Evolutionary conservation across 1,140 invertebrate genomes (phyloP), one percentile per base, ranked within the genome.

Genomic region (Metopolophium dirhodum): DNA sequence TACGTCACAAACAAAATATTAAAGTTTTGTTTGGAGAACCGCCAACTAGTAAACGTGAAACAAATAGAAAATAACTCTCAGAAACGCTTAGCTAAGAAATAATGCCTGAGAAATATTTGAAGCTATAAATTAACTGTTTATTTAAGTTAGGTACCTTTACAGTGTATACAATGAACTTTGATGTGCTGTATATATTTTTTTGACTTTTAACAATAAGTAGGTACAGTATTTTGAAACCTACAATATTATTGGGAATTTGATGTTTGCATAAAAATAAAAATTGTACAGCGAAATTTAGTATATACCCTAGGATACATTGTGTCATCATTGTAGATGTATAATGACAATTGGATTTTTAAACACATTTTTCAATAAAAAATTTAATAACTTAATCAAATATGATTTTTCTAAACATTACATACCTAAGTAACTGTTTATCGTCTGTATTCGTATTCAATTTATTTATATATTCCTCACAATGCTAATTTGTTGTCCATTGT

Each of bases 1-100:
- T 20, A 54, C 49, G 87, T 89, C 87, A 89, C 87, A 26, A 89
- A 89, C 87, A 89, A 89, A 54, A 37, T 54, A 89, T 89, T 37
- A 54, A 89, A 89, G 35, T 89, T 89, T 89, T 54, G 51, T 49
- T 89, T n/a, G 35, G 20, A 37, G 49, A 88, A 37, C 87, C 22
- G 8, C 26, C 35, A 57, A 54, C 87, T 37, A 37, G 35, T 23
- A 57, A 89, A 89, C 49, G 51, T 37, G 35, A 57, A 89, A 89
- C 22, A 89, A 89, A 89, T 89, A 89, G n/a, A 57, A 57, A 54
- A 89, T 57, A 89, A 57, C 87, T 89, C 51, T 9, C 26, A 35
- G 6, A 0, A 18, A 35, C 49, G 47, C 26, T 57, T 14, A 54
- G 49, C 6, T 89, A 89, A 89, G 30, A 68, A 61, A 61, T 61